Base-by-base conservation (phyloP, 1,140 invertebrate species). In the Cydia strobilella region DNA sequence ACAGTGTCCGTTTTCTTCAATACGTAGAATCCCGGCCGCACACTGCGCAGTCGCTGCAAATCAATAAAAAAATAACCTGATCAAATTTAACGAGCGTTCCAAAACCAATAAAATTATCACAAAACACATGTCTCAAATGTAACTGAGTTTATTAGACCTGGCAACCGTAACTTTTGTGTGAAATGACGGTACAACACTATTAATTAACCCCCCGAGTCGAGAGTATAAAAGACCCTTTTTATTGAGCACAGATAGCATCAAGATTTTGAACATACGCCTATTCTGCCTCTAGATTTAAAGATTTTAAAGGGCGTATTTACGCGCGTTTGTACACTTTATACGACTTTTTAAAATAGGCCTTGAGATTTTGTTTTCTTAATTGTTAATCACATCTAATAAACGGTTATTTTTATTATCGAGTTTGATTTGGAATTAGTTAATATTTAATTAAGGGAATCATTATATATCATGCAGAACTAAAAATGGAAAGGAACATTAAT, bases 121-220 rank as follows among this genome's bases (percentile, higher is more conserved):
- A 79, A 79, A 88, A 90, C 86, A 90, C 73, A 85, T 88, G 88
- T 88, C 82, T 48, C 54, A 69, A 79, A 79, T 80, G 79, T 80
- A 75, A 66, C 72, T 65, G 80, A 80, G 77, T 88, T 86, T 89
- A 87, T 87, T 81, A 80, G 74, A 18, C 3, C 35, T 39, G 73
- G 62, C 20, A 71, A 74, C 76, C 83, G 83, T 90, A 88, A 84
- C 76, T 88, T 77, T 77, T 54, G 74, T 81, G 80, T 82, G 82
- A 84, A 82, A 86, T 82, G 81, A 77, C 48, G 73, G 10, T 76
- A 85, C 81, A 84, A 74, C 81, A 76, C 76, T 85, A 87, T 90
- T 90, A 90, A 90, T 90, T 90, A 88, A 75, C 84, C 86, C 80
- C 84, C 85, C 81, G 81, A 72, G 83, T 51, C 76, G 51, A 72